Conservation (phyloP, 64 coral and sea anemone species). For the Stichodactyla helianthus region DNA sequence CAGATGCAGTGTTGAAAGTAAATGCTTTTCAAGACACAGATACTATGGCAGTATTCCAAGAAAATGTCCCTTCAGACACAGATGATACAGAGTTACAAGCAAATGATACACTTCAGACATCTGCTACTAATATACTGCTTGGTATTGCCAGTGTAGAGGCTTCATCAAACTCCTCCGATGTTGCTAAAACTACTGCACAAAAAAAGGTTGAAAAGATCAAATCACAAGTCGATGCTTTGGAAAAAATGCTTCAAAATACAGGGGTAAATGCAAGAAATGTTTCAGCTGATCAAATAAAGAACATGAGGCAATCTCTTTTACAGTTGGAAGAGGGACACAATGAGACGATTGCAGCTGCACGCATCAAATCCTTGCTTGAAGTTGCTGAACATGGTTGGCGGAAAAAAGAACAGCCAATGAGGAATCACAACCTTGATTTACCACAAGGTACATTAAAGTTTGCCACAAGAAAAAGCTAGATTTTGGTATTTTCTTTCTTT, state of each 20-base stretch:
- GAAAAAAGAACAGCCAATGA: slow-evolving; percentile 21
- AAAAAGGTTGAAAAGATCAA: too few species aligned
- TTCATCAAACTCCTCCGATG: too few species aligned
- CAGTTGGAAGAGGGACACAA: slow-evolving; percentile 20
- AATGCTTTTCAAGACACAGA: too few species aligned
- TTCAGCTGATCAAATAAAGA: slow-evolving; percentile 17
- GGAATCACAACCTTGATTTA: slow-evolving; percentile 21
- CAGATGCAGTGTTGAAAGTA: background rate
- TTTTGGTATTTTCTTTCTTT: background rate
- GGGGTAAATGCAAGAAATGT: slow-evolving; percentile 22
- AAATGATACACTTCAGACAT: too few species aligned
- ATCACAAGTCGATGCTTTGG: too few species aligned
- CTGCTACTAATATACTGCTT: too few species aligned
- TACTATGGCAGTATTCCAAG: too few species aligned
- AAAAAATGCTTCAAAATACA: background rate
- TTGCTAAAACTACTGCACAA: too few species aligned
- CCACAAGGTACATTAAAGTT: slow-evolving; percentile 2
- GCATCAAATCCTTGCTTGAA: slow-evolving; percentile 8
- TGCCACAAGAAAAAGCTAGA: too few species aligned
- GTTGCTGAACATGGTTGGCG: slow-evolving; percentile 14
- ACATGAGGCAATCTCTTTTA: background rate
- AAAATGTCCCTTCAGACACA: too few species aligned
- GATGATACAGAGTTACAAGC: too few species aligned
- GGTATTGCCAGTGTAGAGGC: too few species aligned
- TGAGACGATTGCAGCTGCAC: slow-evolving; percentile 12